Conservation (phyloP, 1,140 invertebrate genomes). For the Drosophila suzukii region DNA sequence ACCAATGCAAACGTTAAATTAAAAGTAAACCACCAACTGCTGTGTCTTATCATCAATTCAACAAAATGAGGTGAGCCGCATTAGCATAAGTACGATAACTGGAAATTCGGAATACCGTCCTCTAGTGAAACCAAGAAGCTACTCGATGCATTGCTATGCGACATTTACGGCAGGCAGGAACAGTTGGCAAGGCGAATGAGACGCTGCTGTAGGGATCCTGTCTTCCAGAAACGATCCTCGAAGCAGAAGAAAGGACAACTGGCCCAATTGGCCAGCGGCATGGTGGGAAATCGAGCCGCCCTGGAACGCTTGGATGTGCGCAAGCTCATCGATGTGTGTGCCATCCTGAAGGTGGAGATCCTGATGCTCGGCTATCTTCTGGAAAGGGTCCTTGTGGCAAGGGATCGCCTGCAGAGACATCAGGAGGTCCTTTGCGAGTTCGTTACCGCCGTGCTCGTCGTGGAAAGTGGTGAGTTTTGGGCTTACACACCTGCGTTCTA, state of each 20-base stretch:
- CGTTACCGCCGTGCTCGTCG: constrained; percentile 49
- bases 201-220: constrained; percentile 4
- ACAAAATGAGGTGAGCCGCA: constrained; percentile 75
- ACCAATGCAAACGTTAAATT: constrained; percentile 19
- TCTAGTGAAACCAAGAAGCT: constrained; percentile 62
- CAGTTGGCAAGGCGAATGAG: constrained; percentile 29
- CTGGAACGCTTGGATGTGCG: constrained; percentile 37
- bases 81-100: constrained; percentile 57
- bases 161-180: constrained; percentile 76
- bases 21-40: constrained; percentile 19
- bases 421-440: constrained; percentile 70
- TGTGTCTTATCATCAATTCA: constrained; percentile 31
- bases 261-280: constrained; percentile 27
- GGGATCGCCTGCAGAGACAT: constrained; percentile 57
- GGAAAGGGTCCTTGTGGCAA: constrained; percentile 51
- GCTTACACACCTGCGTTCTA: too few species aligned
- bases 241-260: constrained; percentile 21
- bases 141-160: constrained; percentile 66
- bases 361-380: constrained; percentile 67
- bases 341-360: constrained; percentile 72
- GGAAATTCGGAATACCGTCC: background rate
- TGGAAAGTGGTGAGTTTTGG: constrained; percentile 39
- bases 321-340: constrained; percentile 62
- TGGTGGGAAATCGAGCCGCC: constrained; percentile 25
- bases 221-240: background rate